A percentile compares a stretch with the other conserved stretches of the same genome.
phyloP scores from a whole-genome alignment of 1,140 invertebrate genomes.

The Plectrocnemia conspersa region DNA sequence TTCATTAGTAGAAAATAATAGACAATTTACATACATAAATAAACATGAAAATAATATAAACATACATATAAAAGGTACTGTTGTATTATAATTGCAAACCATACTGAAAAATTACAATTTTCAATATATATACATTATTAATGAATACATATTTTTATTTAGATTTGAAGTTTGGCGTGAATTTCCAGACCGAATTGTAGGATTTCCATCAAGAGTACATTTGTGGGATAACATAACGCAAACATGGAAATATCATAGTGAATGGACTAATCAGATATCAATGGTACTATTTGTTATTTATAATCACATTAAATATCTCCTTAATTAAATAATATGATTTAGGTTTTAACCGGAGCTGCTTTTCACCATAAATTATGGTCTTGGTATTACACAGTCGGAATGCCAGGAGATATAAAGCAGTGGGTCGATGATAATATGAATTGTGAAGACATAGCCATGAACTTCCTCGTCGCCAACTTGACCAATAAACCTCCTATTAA shows the following conservation, averaged over 20 bases:
- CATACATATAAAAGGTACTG: no score
- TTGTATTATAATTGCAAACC: no score
- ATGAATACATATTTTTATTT: conserved; percentile 32
- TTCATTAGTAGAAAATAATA: no score
- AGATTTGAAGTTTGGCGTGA: conserved; percentile 84
- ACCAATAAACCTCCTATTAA: conserved; percentile 92
- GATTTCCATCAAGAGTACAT: conserved; percentile 86
- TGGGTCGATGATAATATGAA: conserved; percentile 93
- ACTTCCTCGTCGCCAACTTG: conserved; percentile 86
- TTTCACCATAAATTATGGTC: conserved; percentile 92
- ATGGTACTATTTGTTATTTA: conserved; percentile 58
- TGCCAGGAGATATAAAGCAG: conserved; percentile 72
- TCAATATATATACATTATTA: background rate
- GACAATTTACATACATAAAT: no score
- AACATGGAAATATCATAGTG: conserved; percentile 87
- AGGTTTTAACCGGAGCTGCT: conserved; percentile 82
- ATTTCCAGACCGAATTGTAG: conserved; percentile 88
- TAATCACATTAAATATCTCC: background rate
- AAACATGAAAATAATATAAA: no score
- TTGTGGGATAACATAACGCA: conserved; percentile 81
- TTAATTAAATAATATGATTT: conserved; percentile 23
- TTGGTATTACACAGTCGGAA: conserved; percentile 78
- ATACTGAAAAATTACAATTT: no score
- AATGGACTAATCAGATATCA: conserved; percentile 92
- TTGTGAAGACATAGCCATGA: conserved; percentile 94